Percentiles rank a stretch among this genome's conserved stretches.
Evolutionary conservation across 64 coral and sea anemone species (phyloP).

Genomic region (Montipora sp.): DNA sequence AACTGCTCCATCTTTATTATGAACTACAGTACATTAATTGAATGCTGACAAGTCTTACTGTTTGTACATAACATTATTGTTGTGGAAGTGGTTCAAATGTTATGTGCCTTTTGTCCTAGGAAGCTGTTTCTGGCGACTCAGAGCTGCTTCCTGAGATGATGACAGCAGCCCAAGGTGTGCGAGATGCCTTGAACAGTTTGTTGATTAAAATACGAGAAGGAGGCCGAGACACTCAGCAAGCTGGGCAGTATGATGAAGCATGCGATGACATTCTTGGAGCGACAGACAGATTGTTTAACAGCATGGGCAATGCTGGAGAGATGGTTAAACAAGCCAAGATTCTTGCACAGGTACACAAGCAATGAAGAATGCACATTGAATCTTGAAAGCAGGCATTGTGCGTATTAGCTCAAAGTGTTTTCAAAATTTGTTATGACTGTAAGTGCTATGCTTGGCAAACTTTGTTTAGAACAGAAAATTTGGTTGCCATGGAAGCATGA

Average conservation of each 20-base stretch:
- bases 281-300: constrained; percentile 96
- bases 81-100: too few species aligned
- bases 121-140: constrained; percentile 69
- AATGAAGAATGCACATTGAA: background rate
- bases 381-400: background rate
- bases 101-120: constrained; percentile 15
- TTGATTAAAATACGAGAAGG: constrained; percentile 88
- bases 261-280: constrained; percentile 95
- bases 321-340: constrained; percentile 99
- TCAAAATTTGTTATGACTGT: too few species aligned
- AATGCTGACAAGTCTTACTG: too few species aligned
- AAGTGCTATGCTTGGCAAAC: too few species aligned
- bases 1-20: too few species aligned
- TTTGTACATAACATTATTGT: too few species aligned
- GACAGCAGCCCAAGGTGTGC: constrained; percentile 82
- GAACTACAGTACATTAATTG: too few species aligned
- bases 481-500: too few species aligned
- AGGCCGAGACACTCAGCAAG: constrained; percentile 53
- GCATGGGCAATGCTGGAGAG: constrained; percentile 99
- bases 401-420: too few species aligned
- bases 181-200: constrained; percentile 87
- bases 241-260: constrained; percentile 84
- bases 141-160: constrained; percentile 77
- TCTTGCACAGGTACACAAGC: constrained; percentile 77
- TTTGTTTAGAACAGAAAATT: too few species aligned